These are phyloP conservation scores for Hippolais icterina DNA, from an alignment of 2,113 vertebrate species.

Conservation along the genomic window DNA sequence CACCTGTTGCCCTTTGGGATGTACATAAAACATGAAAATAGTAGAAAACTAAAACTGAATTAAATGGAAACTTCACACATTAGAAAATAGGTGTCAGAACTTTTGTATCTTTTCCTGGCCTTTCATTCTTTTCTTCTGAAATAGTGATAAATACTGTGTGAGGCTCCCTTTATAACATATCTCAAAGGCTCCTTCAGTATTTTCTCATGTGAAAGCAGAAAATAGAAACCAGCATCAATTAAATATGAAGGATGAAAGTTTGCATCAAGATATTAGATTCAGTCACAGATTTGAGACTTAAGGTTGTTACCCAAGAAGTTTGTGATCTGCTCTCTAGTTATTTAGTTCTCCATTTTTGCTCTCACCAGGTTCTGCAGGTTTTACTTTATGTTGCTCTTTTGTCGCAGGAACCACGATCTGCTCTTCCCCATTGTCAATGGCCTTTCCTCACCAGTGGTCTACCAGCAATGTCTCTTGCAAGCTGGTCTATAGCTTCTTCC, in stretches of 20 bases:
- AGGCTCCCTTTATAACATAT: not conserved
- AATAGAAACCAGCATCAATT: not conserved
- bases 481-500: not conserved
- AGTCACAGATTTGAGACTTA: not conserved
- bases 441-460: not conserved
- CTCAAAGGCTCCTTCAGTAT: not conserved
- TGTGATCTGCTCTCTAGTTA: not conserved
- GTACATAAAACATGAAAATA: not conserved
- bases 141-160: not conserved
- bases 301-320: not conserved
- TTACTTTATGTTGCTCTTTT: not conserved
- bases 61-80: not conserved
- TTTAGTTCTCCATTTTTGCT: not conserved
- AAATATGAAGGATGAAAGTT: not conserved
- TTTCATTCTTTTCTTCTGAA: not conserved
- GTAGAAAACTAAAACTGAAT: not conserved
- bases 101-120: not conserved
- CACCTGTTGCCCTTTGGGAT: fast-evolving
- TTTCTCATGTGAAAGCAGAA: not conserved
- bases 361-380: not conserved
- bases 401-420: not conserved
- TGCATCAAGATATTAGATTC: not conserved
- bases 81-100: not conserved
- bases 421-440: not conserved
- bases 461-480: not conserved